A percentile compares a stretch with the other conserved stretches of the same genome.
phyloP scores from a whole-genome alignment of 2,797 vertebrate genomes.

The Enteromius unitaeniatus region DNA sequence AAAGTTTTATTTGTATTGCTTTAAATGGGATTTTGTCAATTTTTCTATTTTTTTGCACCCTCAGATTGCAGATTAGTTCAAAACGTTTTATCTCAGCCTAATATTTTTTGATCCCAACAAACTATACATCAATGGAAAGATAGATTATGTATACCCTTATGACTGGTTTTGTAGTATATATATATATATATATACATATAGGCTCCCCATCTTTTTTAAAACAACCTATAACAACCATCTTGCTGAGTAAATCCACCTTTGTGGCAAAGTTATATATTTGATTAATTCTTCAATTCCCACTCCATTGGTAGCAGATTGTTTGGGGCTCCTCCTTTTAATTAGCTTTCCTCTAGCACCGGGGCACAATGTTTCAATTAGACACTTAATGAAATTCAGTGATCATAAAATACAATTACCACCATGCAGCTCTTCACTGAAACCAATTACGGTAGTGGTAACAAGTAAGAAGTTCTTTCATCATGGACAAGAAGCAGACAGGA shows the following conservation, averaged over 20 bases:
- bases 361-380: conserved; percentile 66
- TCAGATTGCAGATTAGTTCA: too few species aligned
- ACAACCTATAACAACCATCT: conserved; percentile 33
- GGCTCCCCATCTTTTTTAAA: neutral
- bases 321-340: conserved; percentile 66
- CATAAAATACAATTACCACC: conserved; percentile 69
- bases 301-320: conserved; percentile 65
- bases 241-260: conserved; percentile 50
- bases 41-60: too few species aligned
- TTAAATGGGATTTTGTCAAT: too few species aligned
- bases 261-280: conserved; percentile 61
- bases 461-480: conserved; percentile 53
- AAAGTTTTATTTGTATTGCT: too few species aligned
- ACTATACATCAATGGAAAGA: too few species aligned
- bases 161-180: too few species aligned
- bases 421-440: conserved; percentile 62
- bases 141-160: too few species aligned
- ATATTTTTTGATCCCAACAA: too few species aligned
- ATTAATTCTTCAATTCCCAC: conserved; percentile 68
- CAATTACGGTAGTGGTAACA: conserved; percentile 62
- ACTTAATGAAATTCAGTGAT: conserved; percentile 70
- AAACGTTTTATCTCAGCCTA: too few species aligned
- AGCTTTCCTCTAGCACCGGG: conserved; percentile 53
- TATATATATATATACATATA: neutral
- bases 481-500: conserved; percentile 26